Conservation (phyloP, 2,888 invertebrate species). For the Calliopum simillimum region DNA sequence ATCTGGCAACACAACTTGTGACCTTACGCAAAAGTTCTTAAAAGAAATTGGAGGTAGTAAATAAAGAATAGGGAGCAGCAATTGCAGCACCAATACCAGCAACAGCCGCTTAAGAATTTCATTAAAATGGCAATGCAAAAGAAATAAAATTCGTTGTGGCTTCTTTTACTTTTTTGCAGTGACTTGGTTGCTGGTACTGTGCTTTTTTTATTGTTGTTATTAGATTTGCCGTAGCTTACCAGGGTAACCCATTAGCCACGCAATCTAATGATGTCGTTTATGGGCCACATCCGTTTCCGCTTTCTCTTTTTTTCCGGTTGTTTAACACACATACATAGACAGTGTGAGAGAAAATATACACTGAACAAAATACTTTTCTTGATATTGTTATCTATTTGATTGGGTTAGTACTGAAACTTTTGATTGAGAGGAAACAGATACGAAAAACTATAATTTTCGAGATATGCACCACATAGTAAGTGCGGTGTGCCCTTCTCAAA, state of each 20-base stretch:
- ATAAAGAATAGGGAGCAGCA: too few relatives aligned
- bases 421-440: too few relatives aligned
- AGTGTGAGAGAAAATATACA: constrained; percentile 10
- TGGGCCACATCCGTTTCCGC: constrained; percentile 37
- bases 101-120: constrained; percentile 3
- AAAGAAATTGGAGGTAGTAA: too few relatives aligned
- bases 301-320: constrained; percentile 21
- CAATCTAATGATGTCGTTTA: constrained; percentile 36
- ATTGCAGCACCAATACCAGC: too few relatives aligned
- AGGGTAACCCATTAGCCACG: constrained; percentile 26
- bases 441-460: too few relatives aligned
- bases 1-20: too few relatives aligned
- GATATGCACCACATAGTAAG: too few relatives aligned
- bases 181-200: neutral
- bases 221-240: constrained; percentile 15
- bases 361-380: neutral
- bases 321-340: constrained; percentile 9
- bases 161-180: neutral
- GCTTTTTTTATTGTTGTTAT: constrained; percentile 42
- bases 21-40: too few relatives aligned
- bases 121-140: constrained; percentile 18
- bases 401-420: too few relatives aligned
- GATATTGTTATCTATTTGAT: too few relatives aligned
- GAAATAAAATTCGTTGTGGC: constrained; percentile 21
- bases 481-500: too few relatives aligned